A percentile compares a stretch with the other conserved stretches of the same genome.
These are phyloP conservation scores for Nyctereutes procyonoides DNA, from an alignment of 2,113 vertebrate species.

Conservation along the genomic window DNA sequence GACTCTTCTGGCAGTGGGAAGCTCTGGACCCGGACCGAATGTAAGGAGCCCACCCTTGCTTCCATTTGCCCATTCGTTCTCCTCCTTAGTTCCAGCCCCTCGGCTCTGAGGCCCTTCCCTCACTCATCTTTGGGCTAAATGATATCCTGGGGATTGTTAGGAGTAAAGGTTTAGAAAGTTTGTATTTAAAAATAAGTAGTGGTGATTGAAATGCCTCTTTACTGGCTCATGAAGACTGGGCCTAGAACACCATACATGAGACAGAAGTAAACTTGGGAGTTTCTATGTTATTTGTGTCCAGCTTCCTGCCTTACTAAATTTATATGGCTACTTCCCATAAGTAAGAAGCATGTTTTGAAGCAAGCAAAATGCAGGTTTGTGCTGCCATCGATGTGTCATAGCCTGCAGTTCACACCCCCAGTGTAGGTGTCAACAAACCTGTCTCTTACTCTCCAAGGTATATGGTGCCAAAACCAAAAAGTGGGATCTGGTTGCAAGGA, in stretches of 20 bases:
- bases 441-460: not conserved
- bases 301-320: not conserved
- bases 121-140: not conserved
- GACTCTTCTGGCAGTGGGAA: not conserved
- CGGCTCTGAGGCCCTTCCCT: not conserved
- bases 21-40: accelerated
- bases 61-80: not conserved
- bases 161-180: constrained; percentile 4
- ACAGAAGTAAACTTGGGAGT: not conserved
- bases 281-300: not conserved
- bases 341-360: constrained; percentile 49
- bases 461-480: not conserved
- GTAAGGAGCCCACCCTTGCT: too few species aligned
- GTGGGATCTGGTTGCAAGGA: not conserved
- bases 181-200: not conserved
- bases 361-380: constrained; percentile 50
- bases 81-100: not conserved
- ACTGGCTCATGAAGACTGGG: not conserved
- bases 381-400: not conserved
- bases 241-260: not conserved
- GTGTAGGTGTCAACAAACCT: constrained; percentile 33
- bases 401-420: constrained; percentile 38
- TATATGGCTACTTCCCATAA: not conserved
- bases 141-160: not conserved
- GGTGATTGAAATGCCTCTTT: not conserved